Evolutionary conservation across 2,888 invertebrate genomes (phyloP), one percentile per base, ranked within the genome.

Genomic region (Spodoptera exigua): DNA sequence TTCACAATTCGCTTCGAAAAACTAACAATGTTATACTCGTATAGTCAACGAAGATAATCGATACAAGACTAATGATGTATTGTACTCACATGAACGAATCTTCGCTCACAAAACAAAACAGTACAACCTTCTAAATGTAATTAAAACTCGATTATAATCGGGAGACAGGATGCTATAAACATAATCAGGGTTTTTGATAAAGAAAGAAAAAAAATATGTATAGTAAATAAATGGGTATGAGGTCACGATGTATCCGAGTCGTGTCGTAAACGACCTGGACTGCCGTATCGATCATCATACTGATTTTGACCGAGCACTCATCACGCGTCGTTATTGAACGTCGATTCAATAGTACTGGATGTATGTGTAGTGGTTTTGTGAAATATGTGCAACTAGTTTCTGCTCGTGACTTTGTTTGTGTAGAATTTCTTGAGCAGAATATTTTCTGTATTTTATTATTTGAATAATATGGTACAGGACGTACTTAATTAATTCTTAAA

Each of bases 161-260:
- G 32, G 45, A n/a, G 73, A 70, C 65, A 65, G 46, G 57, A 35
- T 39, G 60, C 54, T 47, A 67, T 64, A 64, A 78, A 76, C 43
- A 61, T 62, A 76, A 76, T 54, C 56, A 46, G n/a, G 41, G 43
- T 54, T 67, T 5, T 46, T 56, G 61, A 61, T 65, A 58, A 70
- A 67, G 32, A 18, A 60, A 35, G 45, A 39, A 54, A 66, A 72
- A 56, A 66, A 62, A 54, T 55, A 5, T 34, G 36, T 10, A 37
- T 39, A 46, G 12, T 62, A 52, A 55, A 3, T 34, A 41, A 9
- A 37, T 39, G 41, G 3, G 27, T 47, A 34, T 61, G 64, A 37
- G 35, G 60, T 71, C 83, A 83, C 83, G 83, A 81, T 43, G 36
- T n/a, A 14, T 74, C 80, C 79, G 78, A 79, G 69, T 79, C 82